Evolutionary conservation across 37 sponge, comb jelly and placozoan genomes (phyloP).

Genomic region (Chondrilla cf. caribensis): DNA sequence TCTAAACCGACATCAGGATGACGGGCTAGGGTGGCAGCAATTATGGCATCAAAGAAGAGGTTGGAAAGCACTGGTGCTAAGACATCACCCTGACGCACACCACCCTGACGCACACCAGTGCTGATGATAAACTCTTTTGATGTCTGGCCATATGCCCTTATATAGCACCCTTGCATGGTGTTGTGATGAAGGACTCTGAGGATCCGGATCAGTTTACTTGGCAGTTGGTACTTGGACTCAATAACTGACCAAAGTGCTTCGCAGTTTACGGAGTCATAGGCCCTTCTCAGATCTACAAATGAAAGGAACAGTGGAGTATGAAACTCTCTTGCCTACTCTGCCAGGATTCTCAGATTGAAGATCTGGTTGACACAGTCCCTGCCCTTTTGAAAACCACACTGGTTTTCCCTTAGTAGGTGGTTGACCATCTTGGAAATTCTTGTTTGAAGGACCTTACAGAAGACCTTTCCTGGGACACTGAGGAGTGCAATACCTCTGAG

Average conservation of each 20-base stretch:
- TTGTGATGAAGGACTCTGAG: no score
- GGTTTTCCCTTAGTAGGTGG: conserved; percentile 1
- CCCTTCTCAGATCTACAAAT: conserved; percentile 15
- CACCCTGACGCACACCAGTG: not conserved
- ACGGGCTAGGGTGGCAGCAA: not conserved
- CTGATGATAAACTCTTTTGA: not conserved
- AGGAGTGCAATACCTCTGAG: conserved; percentile 14
- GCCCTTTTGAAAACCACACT: conserved; percentile 39
- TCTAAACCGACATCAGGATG: not conserved
- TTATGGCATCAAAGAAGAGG: not conserved
- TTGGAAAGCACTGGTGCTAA: not conserved
- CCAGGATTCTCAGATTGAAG: conserved; percentile 10
- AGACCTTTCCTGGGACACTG: conserved; percentile 26
- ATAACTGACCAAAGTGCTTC: not conserved
- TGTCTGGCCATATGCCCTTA: not conserved
- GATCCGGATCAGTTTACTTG: not conserved
- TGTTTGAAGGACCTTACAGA: not conserved
- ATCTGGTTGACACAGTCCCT: conserved; percentile 21
- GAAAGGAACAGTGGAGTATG: not conserved
- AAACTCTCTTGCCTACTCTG: conserved; percentile 20
- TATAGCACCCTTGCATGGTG: not conserved
- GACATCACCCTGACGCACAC: not conserved
- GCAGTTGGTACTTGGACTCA: not conserved
- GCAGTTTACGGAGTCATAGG: conserved; percentile 1
- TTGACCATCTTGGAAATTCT: not conserved